These are phyloP conservation scores for Centrocercus urophasianus DNA, from an alignment of 2,113 vertebrate species.

Conservation along the genomic window DNA sequence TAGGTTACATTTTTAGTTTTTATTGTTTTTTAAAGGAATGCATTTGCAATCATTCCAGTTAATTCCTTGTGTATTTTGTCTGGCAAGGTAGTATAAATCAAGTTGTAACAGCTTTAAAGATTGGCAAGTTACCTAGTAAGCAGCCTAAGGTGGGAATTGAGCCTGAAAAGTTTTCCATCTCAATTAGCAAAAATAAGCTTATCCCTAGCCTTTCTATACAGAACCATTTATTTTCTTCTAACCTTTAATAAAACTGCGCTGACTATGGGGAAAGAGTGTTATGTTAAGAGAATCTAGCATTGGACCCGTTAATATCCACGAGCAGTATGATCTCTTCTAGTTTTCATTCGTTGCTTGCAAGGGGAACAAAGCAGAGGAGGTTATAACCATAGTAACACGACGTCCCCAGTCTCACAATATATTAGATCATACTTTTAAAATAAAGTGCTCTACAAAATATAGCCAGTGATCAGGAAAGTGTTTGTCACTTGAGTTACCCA, in stretches of 20 bases:
- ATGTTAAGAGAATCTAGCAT: background rate
- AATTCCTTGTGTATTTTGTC: constrained; percentile 73
- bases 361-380: background rate
- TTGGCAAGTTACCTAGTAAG: constrained; percentile 60
- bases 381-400: constrained; percentile 31
- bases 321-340: background rate
- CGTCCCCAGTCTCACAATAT: background rate
- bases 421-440: constrained; percentile 35
- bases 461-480: background rate
- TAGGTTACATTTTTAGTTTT: constrained; percentile 16
- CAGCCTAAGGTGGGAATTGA: constrained; percentile 67
- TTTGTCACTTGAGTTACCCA: background rate
- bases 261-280: constrained; percentile 33
- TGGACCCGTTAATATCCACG: background rate
- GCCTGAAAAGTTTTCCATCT: constrained; percentile 57
- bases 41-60: constrained; percentile 74
- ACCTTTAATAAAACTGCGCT: constrained; percentile 36
- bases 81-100: constrained; percentile 70
- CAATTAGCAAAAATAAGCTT: constrained; percentile 65
- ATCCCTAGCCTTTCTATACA: constrained; percentile 19
- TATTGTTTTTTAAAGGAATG: background rate
- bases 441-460: background rate
- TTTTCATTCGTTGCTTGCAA: background rate
- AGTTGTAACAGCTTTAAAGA: constrained; percentile 70
- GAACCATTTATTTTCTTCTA: constrained; percentile 60